These are phyloP conservation scores for Aromia moschata DNA, from an alignment of 2,888 invertebrate genomes.

Conservation along the genomic window DNA sequence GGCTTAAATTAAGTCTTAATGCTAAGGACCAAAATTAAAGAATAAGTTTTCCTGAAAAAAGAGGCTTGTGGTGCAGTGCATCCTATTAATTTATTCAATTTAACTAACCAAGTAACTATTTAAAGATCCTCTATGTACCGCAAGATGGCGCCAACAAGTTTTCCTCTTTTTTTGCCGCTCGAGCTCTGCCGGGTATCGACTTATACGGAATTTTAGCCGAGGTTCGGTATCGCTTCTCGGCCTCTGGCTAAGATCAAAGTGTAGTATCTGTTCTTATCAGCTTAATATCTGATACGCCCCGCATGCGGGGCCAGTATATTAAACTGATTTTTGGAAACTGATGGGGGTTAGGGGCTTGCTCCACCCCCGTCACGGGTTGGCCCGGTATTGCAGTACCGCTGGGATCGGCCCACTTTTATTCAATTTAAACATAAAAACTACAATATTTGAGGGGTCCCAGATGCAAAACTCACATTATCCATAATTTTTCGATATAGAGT, in stretches of 20 bases:
- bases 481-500: too few species aligned
- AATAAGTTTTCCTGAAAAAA: too few species aligned
- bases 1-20: too few species aligned
- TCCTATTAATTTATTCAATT: too few species aligned
- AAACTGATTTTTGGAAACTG: conserved; percentile 66
- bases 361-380: conserved; percentile 73
- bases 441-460: too few species aligned
- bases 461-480: too few species aligned
- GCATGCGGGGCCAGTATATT: conserved; percentile 66
- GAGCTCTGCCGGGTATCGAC: neutral
- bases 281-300: conserved; percentile 74
- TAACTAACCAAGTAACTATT: too few species aligned
- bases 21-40: too few species aligned
- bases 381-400: conserved; percentile 75
- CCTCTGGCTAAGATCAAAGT: conserved; percentile 70
- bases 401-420: conserved; percentile 65
- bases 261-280: conserved; percentile 76
- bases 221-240: conserved; percentile 39
- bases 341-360: conserved; percentile 68
- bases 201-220: too few species aligned
- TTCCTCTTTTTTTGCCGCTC: conserved; percentile 49
- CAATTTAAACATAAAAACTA: neutral
- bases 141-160: too few species aligned
- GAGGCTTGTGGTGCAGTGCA: too few species aligned
- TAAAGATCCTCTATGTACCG: too few species aligned